These are phyloP conservation scores for Standfussiana lucernea DNA, from an alignment of 2,888 invertebrate genomes.

Conservation along the genomic window DNA sequence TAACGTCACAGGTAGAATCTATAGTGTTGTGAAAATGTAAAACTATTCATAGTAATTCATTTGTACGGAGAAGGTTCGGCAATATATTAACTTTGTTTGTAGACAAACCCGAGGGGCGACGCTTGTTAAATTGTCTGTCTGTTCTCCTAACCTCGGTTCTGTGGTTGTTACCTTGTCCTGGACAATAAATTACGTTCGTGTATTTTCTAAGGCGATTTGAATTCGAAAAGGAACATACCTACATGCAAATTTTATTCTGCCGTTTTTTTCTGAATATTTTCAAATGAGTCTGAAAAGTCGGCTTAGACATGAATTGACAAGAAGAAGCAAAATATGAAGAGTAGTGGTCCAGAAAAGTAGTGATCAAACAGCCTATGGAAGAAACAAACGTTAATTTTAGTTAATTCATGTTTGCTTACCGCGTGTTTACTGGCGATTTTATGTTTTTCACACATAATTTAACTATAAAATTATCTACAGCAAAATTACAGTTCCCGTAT, in stretches of 20 bases:
- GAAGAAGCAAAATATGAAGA: background rate
- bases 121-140: conserved; percentile 59
- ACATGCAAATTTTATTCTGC: background rate
- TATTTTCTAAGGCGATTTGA: conserved; percentile 40
- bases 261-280: background rate
- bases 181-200: conserved; percentile 17
- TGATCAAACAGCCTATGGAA: too few relatives aligned
- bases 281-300: background rate
- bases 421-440: background rate
- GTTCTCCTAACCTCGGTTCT: conserved; percentile 40
- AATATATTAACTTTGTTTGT: conserved; percentile 71
- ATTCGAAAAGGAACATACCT: conserved; percentile 4
- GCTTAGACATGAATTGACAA: background rate
- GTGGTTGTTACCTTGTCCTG: conserved; percentile 28
- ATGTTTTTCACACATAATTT: background rate
- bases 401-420: background rate
- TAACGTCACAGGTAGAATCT: conserved; percentile 6
- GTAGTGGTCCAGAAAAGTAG: too few relatives aligned
- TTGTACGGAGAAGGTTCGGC: conserved; percentile 57
- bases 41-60: conserved; percentile 63
- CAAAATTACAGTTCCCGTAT: background rate
- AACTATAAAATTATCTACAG: background rate
- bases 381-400: background rate
- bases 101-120: conserved; percentile 62
- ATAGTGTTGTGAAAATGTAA: conserved; percentile 21